phyloP scores from a whole-genome alignment of 2,888 invertebrate species.

The Polyommatus iphigenia region DNA sequence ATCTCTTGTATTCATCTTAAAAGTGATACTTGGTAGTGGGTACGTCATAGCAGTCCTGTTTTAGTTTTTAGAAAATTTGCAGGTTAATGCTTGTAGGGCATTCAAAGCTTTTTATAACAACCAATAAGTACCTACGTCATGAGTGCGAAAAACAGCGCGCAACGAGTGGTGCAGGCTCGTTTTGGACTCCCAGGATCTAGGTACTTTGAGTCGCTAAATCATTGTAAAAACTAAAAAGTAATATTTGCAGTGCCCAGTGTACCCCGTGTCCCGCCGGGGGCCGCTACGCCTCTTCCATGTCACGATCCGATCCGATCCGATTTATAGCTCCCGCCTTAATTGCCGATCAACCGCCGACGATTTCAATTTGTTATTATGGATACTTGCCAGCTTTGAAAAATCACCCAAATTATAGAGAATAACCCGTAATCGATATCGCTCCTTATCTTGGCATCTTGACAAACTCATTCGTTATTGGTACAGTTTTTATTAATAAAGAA shows the following conservation, averaged over 20 bases:
- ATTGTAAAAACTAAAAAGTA: background rate
- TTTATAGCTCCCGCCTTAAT: constrained; percentile 75
- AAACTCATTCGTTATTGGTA: constrained; percentile 9
- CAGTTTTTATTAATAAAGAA: background rate
- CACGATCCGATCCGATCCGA: constrained; percentile 66
- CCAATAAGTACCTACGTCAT: no score
- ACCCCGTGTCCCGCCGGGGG: constrained; percentile 49
- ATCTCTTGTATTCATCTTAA: no score
- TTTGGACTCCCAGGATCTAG: no score
- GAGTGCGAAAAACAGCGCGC: no score
- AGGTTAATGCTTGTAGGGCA: no score
- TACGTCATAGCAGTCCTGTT: no score
- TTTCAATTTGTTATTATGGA: constrained; percentile 73
- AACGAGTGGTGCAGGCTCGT: no score
- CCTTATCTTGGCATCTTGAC: constrained; percentile 22
- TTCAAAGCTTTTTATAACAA: no score
- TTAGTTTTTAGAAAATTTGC: no score
- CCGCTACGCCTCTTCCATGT: constrained; percentile 75
- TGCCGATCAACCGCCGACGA: constrained; percentile 55
- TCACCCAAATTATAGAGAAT: constrained; percentile 20
- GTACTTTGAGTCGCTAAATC: no score
- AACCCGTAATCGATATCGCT: constrained; percentile 13
- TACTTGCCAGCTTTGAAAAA: constrained; percentile 40
- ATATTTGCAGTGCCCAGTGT: background rate
- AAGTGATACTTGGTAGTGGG: no score